Evolutionary conservation across 2,888 invertebrate species (phyloP), one percentile per base, ranked within the genome.

Genomic region (Megastigmus dorsalis): DNA sequence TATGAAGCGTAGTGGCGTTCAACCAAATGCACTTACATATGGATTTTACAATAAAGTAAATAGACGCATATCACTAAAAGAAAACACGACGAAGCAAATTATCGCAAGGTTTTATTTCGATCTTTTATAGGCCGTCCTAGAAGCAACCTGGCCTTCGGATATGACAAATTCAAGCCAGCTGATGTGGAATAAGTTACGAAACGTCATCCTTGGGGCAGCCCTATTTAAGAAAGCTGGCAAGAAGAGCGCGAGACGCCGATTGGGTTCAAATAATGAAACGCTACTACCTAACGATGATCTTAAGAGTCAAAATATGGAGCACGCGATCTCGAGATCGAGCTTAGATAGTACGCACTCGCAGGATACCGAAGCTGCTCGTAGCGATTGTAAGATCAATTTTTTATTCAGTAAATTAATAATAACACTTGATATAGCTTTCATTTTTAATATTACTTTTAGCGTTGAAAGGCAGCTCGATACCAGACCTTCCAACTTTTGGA

Each of bases 11-110:
- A 94, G 94, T 43, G 97, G 97, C 0, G 92, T 99, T 43, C 96
- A 97, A 84, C 98, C 98, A 0, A 99, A 99, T 88, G 99, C 99
- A 9, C 93, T 99, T 63, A 99, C 99, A 0, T 99, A 99, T 84
- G 99, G 99, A 81, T 94, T 92, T 86, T 94, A 94, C 84, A 94
- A 94, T 82, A 89, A 88, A 86, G 87, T 85, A 76, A n/a, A n/a
- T n/a, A n/a, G n/a, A n/a, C n/a, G n/a, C n/a, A n/a, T n/a, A n/a
- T n/a, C n/a, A n/a, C n/a, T n/a, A n/a, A n/a, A n/a, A n/a, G n/a
- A n/a, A n/a, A n/a, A n/a, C n/a, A n/a, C n/a, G n/a, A n/a, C n/a
- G n/a, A n/a, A n/a, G n/a, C n/a, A n/a, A n/a, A n/a, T n/a, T n/a
- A n/a, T n/a, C n/a, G n/a, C n/a, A n/a, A n/a, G n/a, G n/a, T n/a